phyloP scores from a whole-genome alignment of 2,888 invertebrate species.

The Nomada lathburiana region DNA sequence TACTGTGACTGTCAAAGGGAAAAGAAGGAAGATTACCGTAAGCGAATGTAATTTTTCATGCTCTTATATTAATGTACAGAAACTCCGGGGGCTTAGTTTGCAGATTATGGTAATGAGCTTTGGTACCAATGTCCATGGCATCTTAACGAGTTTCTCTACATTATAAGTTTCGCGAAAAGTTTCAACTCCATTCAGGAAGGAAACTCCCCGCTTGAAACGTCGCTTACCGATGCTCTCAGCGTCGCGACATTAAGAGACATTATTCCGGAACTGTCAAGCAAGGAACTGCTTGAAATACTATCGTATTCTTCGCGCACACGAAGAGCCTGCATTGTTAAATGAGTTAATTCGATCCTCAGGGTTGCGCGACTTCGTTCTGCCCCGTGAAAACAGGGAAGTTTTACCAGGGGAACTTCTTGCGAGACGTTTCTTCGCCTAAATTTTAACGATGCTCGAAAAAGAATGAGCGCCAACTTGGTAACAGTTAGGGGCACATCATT shows the following conservation, averaged over 20 bases:
- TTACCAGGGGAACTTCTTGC: neutral
- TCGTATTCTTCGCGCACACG: conserved; percentile 46
- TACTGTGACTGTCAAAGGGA: neutral
- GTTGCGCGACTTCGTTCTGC: neutral
- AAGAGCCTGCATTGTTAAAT: conserved; percentile 56
- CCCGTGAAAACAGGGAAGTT: conserved; percentile 9
- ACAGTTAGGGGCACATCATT: neutral
- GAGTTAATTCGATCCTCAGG: conserved; percentile 51
- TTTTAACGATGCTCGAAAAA: neutral
- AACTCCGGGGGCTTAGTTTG: conserved; percentile 49
- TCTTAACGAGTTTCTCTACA: conserved; percentile 68
- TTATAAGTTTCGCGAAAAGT: conserved; percentile 71
- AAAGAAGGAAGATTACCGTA: neutral
- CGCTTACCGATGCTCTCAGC: conserved; percentile 63
- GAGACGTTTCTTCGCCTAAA: neutral
- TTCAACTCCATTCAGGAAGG: conserved; percentile 55
- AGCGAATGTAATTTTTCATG: conserved; percentile 38
- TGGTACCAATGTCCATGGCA: conserved; percentile 69
- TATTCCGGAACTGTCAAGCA: conserved; percentile 59
- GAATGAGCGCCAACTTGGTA: neutral
- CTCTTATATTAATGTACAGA: conserved; percentile 48
- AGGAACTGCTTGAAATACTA: conserved; percentile 45
- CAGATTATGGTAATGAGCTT: conserved; percentile 71
- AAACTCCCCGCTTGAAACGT: conserved; percentile 55
- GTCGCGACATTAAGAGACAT: conserved; percentile 65